Evolutionary conservation across 2,888 invertebrate species (phyloP), one percentile per base, ranked within the genome.

Genomic region (Tachina lurida): DNA sequence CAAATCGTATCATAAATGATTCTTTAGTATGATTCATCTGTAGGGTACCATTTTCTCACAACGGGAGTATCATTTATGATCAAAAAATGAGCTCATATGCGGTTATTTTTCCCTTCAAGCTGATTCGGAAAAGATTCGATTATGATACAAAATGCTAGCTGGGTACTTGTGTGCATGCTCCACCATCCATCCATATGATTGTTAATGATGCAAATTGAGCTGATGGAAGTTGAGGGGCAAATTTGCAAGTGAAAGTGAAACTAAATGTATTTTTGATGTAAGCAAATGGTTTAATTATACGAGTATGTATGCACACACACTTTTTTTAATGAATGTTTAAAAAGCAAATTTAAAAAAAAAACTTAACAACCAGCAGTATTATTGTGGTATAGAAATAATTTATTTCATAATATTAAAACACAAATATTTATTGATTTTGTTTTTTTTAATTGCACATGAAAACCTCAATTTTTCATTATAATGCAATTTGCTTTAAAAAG

Each of bases 171-270:
- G n/a, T n/a, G 13, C n/a, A 47, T 63, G 22, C 39, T n/a, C 41
- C 67, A 15, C 8, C 65, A 76, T 58, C 8, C 65, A 76, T 58
- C 39, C 67, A 60, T 13, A 5, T 63, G 5, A 39, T 78, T 45
- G 79, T 80, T 87, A 88, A 87, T 87, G 86, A 87, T 88, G 87
- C 87, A 88, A 88, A 88, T 87, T 87, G 73, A 84, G 80, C 87
- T 87, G 31, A 31, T 31, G 83, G 62, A 73, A 84, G 76, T 77
- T 85, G 81, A 74, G 82, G 87, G 87, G 88, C 89, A 89, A 91
- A 90, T 90, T 91, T 90, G 88, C 88, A 63, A 91, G 91, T 90
- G 91, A 91, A 91, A 91, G 91, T 91, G 90, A 91, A 89, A 54
- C 70, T 54, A 67, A 31, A 68, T 58, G 7, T 41, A 22, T 60